Percentiles rank a stretch among this genome's conserved stretches.
Conservation (phyloP, 1,140 invertebrate genomes). For the Augochlora pura region DNA sequence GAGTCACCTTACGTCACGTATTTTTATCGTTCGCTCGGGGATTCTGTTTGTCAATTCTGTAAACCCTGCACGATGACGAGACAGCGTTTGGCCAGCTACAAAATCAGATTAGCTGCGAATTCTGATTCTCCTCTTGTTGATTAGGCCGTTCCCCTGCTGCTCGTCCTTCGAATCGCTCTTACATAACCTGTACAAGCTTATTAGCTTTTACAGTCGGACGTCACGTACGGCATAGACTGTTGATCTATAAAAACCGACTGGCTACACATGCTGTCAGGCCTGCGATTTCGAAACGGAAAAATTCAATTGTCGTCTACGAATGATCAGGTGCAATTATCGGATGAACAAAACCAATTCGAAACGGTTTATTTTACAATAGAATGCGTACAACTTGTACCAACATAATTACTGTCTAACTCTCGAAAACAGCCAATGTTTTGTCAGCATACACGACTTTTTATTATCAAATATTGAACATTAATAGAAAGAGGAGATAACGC, state of each 20-base stretch:
- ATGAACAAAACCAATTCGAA: too few relatives aligned
- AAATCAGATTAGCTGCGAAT: conserved; percentile 17
- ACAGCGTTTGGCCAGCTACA: neutral
- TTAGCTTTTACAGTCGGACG: conserved; percentile 3
- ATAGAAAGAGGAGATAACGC: too few relatives aligned
- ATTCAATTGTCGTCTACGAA: too few relatives aligned
- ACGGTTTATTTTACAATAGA: too few relatives aligned
- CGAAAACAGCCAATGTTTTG: too few relatives aligned
- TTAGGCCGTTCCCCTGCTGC: conserved; percentile 21
- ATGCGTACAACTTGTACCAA: too few relatives aligned
- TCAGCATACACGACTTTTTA: too few relatives aligned
- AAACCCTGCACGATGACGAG: neutral
- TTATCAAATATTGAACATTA: too few relatives aligned
- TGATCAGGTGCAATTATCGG: too few relatives aligned
- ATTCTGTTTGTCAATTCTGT: neutral
- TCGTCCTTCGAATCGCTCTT: conserved; percentile 19
- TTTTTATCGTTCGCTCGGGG: neutral
- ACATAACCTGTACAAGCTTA: conserved; percentile 35
- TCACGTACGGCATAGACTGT: neutral
- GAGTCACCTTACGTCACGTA: conserved; percentile 9
- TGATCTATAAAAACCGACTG: neutral
- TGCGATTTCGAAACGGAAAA: neutral
- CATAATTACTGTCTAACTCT: too few relatives aligned
- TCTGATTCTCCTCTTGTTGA: conserved; percentile 19
- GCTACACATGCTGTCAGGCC: neutral